These are phyloP conservation scores for Astur gentilis DNA, from an alignment of 2,113 vertebrate species.

Conservation along the genomic window DNA sequence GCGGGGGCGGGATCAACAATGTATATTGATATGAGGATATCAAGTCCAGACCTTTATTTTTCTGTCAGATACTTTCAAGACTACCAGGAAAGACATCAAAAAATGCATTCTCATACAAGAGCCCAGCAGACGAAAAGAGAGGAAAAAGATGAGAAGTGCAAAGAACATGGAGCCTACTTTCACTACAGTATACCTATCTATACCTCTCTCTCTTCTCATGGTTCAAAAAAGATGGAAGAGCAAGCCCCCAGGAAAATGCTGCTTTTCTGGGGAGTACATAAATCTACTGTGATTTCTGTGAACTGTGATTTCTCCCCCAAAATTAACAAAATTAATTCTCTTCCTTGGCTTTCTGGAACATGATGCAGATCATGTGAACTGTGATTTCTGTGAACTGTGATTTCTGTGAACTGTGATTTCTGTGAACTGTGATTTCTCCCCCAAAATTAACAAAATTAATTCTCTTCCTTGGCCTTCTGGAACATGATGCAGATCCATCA, in stretches of 20 bases:
- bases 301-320: not conserved
- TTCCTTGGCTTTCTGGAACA: not conserved
- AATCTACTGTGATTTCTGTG: not conserved
- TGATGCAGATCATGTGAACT: not conserved
- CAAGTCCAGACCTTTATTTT: not conserved
- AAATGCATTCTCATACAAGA: not conserved
- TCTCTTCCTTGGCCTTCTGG: not conserved
- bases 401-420: not conserved
- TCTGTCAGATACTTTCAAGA: not conserved
- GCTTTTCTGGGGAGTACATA: not conserved
- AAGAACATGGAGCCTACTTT: not conserved
- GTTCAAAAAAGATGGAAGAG: not conserved
- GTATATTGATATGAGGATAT: not conserved
- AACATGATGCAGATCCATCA: not conserved
- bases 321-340: not conserved
- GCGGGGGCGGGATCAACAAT: not conserved
- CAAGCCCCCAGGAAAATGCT: not conserved
- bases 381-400: not conserved
- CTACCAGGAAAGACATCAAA: not conserved
- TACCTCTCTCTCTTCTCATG: not conserved
- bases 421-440: not conserved
- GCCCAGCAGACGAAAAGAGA: not conserved
- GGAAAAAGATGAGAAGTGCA: not conserved
- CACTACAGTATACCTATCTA: not conserved
- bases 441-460: not conserved